Conservation (phyloP, 2,888 invertebrate species). For the Ephialtes manifestator region DNA sequence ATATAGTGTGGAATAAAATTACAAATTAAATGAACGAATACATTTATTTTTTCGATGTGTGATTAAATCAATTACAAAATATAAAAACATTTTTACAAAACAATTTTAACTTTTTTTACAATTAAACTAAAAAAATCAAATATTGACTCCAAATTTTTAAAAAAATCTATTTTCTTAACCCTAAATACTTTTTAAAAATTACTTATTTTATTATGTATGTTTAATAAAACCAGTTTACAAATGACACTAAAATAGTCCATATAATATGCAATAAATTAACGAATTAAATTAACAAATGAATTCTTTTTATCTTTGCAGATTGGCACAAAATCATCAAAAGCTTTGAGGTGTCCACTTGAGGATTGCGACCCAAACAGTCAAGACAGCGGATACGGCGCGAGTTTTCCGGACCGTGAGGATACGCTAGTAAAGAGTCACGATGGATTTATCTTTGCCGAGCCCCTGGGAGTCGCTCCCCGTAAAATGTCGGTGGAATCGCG, state of each 20-base stretch:
- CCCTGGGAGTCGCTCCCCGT: constrained; percentile 84
- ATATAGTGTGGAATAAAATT: too few relatives aligned
- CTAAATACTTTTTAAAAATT: too few relatives aligned
- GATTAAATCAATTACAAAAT: neutral
- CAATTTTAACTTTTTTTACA: neutral
- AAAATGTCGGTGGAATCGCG: constrained; percentile 79
- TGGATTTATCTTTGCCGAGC: constrained; percentile 85
- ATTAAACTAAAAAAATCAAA: too few relatives aligned
- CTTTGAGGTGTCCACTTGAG: constrained; percentile 85
- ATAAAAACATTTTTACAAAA: neutral
- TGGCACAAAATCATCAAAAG: constrained; percentile 68
- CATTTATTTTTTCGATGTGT: too few relatives aligned
- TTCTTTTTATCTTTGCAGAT: constrained; percentile 66
- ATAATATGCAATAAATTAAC: too few relatives aligned
- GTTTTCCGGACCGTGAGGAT: constrained; percentile 80
- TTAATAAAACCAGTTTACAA: too few relatives aligned
- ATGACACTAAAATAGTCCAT: too few relatives aligned
- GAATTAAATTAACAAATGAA: constrained; percentile 25
- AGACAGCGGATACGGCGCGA: constrained; percentile 88
- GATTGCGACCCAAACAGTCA: constrained; percentile 88
- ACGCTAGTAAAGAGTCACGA: constrained; percentile 72
- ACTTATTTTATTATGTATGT: neutral
- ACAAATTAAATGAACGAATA: too few relatives aligned
- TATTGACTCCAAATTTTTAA: too few relatives aligned
- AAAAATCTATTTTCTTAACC: too few relatives aligned